phyloP scores from a whole-genome alignment of 2,888 invertebrate species.

The Dynastes grantii region DNA sequence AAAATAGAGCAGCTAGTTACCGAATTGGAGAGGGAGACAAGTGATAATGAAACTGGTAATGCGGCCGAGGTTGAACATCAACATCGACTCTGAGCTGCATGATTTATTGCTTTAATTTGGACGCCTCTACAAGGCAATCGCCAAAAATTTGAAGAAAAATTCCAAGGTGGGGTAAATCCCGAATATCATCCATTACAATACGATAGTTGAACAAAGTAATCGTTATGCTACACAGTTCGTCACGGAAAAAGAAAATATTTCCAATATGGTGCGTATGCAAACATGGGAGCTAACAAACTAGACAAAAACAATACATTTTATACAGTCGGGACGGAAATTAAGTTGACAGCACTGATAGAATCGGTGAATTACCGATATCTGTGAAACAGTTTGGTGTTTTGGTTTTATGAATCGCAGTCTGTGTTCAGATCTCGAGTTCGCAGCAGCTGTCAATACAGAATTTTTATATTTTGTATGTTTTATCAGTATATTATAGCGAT shows the following conservation, averaged over 20 bases:
- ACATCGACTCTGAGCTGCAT: not conserved
- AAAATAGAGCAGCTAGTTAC: not conserved
- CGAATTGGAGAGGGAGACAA: not conserved
- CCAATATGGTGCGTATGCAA: not conserved
- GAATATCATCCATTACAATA: too few species aligned
- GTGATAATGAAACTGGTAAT: not conserved
- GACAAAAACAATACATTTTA: not conserved
- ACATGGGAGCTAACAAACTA: not conserved
- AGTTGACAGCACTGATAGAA: too few species aligned
- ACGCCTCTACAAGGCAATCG: not conserved
- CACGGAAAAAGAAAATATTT: not conserved
- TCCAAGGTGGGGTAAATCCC: too few species aligned
- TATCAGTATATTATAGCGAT: too few species aligned
- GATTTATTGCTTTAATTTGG: not conserved
- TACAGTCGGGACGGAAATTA: too few species aligned
- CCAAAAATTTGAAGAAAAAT: too few species aligned
- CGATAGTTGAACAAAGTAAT: not conserved
- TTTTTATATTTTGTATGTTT: too few species aligned
- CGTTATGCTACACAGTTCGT: not conserved
- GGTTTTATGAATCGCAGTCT: too few species aligned
- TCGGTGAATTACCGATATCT: too few species aligned
- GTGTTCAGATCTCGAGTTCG: too few species aligned
- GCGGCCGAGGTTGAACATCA: not conserved
- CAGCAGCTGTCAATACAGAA: too few species aligned
- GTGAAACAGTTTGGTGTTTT: too few species aligned